Percentiles rank a stretch among this genome's conserved stretches.
These are phyloP conservation scores for Tenebrosternarchus preto DNA, from an alignment of 2,113 vertebrate species.

Conservation along the genomic window DNA sequence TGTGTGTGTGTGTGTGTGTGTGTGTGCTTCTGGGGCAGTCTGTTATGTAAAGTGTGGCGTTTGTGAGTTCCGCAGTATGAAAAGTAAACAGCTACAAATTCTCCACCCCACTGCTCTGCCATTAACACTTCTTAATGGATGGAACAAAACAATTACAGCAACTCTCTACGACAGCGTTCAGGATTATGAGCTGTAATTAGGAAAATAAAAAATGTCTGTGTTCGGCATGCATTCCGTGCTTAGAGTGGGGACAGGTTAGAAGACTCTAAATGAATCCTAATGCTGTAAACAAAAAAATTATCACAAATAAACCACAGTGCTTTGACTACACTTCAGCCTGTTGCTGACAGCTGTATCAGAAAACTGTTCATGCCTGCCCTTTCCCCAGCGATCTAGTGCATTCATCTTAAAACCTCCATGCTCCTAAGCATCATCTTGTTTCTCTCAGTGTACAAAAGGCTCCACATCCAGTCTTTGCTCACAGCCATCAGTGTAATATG, in stretches of 20 bases:
- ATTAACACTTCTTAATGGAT: constrained; percentile 53
- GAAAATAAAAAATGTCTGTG: constrained; percentile 59
- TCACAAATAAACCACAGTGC: background rate
- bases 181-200: constrained; percentile 66
- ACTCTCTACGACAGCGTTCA: constrained; percentile 58
- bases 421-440: no score
- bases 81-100: constrained; percentile 56
- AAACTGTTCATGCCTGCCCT: background rate
- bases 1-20: background rate
- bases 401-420: no score
- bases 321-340: background rate
- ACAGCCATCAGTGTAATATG: no score
- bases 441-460: no score
- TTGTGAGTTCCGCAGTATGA: constrained; percentile 39
- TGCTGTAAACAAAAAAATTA: constrained; percentile 31
- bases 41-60: constrained; percentile 37
- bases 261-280: constrained; percentile 42
- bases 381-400: constrained; percentile 2
- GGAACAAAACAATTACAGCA: constrained; percentile 60
- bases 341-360: constrained; percentile 23
- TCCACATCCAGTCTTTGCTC: no score
- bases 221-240: constrained; percentile 27
- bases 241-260: constrained; percentile 30
- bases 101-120: constrained; percentile 49
- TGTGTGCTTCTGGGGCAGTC: constrained; percentile 16